A percentile compares a stretch with the other conserved stretches of the same genome.
These are phyloP conservation scores for Peromyscus polionotus DNA, from an alignment of 2,113 vertebrate species.

Conservation along the genomic window DNA sequence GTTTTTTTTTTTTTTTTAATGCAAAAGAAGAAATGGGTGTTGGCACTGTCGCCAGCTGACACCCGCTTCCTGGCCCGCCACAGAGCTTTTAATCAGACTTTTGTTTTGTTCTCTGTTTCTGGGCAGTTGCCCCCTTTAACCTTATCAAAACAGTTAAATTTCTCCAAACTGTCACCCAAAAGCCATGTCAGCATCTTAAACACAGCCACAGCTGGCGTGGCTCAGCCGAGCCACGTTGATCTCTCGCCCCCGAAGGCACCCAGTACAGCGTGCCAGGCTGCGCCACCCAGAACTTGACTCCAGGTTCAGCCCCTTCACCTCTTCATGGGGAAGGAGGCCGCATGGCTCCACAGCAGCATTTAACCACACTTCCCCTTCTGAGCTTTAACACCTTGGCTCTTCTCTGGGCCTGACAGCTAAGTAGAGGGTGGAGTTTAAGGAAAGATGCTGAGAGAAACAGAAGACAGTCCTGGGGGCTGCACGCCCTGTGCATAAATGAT, in stretches of 20 bases:
- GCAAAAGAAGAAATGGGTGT: conserved; percentile 55
- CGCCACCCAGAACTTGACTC: conserved; percentile 70
- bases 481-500: not conserved
- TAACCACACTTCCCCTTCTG: conserved; percentile 59
- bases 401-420: not conserved
- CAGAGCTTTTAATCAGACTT: conserved; percentile 79
- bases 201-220: conserved; percentile 80
- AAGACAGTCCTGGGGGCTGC: not conserved
- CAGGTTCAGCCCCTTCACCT: conserved; percentile 77
- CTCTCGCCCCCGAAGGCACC: conserved; percentile 81
- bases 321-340: conserved; percentile 64
- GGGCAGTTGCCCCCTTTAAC: conserved; percentile 85
- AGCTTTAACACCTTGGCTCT: not conserved
- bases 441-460: not conserved
- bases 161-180: conserved; percentile 85
- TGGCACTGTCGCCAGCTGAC: conserved; percentile 64
- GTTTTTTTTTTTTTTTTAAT: not conserved
- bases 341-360: not conserved
- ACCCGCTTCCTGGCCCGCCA: conserved; percentile 61
- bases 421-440: not conserved
- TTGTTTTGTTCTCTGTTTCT: conserved; percentile 83
- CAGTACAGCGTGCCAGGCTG: conserved; percentile 6
- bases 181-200: conserved; percentile 86
- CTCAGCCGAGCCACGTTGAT: conserved; percentile 86
- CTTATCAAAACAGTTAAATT: conserved; percentile 89